phyloP scores from a whole-genome alignment of 2,113 vertebrate genomes.

The Leucopsar rothschildi region DNA sequence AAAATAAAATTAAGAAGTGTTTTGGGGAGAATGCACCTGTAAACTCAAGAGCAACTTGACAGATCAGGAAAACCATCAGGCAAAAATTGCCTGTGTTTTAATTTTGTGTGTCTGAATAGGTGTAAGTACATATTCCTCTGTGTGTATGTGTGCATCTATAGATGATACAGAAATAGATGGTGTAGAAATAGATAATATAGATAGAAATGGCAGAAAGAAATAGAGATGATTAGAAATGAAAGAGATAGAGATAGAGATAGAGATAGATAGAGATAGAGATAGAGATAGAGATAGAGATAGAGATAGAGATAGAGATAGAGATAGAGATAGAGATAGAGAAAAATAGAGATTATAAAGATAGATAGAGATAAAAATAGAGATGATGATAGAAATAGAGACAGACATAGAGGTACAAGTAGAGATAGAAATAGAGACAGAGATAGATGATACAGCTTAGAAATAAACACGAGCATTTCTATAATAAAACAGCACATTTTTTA shows the following conservation, averaged over 20 bases:
- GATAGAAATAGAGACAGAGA: neutral
- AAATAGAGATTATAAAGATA: neutral
- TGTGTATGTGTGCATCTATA: too few relatives aligned
- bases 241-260: too few relatives aligned
- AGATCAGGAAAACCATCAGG: neutral
- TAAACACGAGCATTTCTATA: neutral
- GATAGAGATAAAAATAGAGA: neutral
- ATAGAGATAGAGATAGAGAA: neutral
- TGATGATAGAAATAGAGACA: neutral
- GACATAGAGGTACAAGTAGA: neutral
- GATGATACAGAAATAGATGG: neutral
- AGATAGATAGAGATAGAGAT: neutral
- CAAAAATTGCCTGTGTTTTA: neutral
- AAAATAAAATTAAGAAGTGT: neutral
- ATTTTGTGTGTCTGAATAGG: neutral
- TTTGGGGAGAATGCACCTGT: accelerated
- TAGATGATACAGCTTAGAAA: too few relatives aligned
- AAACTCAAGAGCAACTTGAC: neutral
- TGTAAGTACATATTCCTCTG: neutral
- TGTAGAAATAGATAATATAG: neutral
- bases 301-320: neutral
- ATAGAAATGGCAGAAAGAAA: neutral
- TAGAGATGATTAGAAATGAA: neutral
- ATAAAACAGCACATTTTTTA: neutral
- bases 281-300: too few relatives aligned